Evolutionary conservation across 1,140 invertebrate genomes (phyloP).

Genomic region (Adelges cooleyi): DNA sequence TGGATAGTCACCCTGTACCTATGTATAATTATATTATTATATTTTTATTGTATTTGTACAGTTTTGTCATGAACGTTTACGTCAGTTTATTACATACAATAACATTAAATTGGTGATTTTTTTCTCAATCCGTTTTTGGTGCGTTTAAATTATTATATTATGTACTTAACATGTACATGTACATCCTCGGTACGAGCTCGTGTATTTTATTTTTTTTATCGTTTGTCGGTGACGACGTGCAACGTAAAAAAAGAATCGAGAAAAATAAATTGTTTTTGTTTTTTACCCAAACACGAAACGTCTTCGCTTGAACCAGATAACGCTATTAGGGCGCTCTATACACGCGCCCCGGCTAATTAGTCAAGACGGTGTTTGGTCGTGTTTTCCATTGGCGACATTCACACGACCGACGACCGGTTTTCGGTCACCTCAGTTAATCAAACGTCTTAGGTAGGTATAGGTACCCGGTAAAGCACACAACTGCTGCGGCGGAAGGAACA

Average conservation of each 20-base stretch:
- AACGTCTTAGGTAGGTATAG: too few relatives aligned
- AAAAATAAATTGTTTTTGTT: too few relatives aligned
- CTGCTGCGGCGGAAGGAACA: neutral
- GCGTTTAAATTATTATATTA: neutral
- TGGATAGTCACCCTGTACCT: too few relatives aligned
- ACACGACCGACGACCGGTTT: slow-evolving; percentile 15
- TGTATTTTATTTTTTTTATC: neutral
- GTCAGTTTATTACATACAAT: too few relatives aligned
- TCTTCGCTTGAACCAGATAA: slow-evolving; percentile 19
- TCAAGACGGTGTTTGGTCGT: neutral
- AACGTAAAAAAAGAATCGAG: neutral
- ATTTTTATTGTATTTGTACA: too few relatives aligned
- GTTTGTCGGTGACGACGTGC: neutral
- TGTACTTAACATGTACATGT: neutral
- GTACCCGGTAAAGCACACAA: too few relatives aligned
- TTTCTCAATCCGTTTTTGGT: too few relatives aligned
- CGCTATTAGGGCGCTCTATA: slow-evolving; percentile 9
- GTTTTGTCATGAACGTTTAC: too few relatives aligned
- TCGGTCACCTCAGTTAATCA: slow-evolving; percentile 11
- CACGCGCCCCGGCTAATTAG: neutral
- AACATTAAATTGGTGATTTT: too few relatives aligned
- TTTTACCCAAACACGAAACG: too few relatives aligned
- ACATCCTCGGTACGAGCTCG: neutral
- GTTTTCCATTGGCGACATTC: neutral
- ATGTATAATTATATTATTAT: too few relatives aligned